phyloP scores from a whole-genome alignment of 2,888 invertebrate species.

The Nomada flava region DNA sequence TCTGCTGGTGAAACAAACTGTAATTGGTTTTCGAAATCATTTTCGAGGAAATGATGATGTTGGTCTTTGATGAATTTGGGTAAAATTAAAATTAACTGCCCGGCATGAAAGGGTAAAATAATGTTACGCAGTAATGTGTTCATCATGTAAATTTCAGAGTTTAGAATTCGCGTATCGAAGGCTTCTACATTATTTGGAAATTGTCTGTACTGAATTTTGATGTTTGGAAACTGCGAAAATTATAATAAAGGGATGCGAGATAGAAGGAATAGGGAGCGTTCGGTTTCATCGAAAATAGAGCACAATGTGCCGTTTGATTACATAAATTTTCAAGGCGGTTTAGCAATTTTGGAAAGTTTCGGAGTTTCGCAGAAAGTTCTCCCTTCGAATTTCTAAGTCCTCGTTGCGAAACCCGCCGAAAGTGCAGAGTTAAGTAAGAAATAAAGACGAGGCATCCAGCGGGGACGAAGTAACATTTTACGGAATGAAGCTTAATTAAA shows the following conservation, averaged over 20 bases:
- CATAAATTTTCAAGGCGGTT: slow-evolving; percentile 29
- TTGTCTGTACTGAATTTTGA: too few species aligned
- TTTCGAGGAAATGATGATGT: too few species aligned
- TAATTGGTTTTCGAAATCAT: too few species aligned
- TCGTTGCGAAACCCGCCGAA: slow-evolving; percentile 25
- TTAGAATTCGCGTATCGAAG: too few species aligned
- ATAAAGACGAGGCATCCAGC: slow-evolving; percentile 29
- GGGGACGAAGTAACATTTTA: slow-evolving; percentile 18
- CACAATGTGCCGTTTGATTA: slow-evolving; percentile 29
- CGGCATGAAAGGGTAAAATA: too few species aligned
- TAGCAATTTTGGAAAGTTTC: slow-evolving; percentile 23
- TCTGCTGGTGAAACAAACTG: neutral
- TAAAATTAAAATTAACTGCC: too few species aligned
- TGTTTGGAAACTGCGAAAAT: too few species aligned
- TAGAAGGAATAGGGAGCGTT: neutral
- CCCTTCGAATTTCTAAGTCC: slow-evolving; percentile 28
- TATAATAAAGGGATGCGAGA: neutral
- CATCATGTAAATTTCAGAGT: too few species aligned
- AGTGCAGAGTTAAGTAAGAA: slow-evolving; percentile 33
- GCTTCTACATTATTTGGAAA: too few species aligned
- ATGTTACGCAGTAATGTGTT: too few species aligned
- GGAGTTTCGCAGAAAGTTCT: slow-evolving; percentile 11
- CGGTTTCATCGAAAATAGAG: neutral
- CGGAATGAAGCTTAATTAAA: slow-evolving; percentile 32
- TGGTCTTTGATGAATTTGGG: too few species aligned